Conservation (phyloP, 2,113 vertebrate species). For the Rhea pennata region DNA sequence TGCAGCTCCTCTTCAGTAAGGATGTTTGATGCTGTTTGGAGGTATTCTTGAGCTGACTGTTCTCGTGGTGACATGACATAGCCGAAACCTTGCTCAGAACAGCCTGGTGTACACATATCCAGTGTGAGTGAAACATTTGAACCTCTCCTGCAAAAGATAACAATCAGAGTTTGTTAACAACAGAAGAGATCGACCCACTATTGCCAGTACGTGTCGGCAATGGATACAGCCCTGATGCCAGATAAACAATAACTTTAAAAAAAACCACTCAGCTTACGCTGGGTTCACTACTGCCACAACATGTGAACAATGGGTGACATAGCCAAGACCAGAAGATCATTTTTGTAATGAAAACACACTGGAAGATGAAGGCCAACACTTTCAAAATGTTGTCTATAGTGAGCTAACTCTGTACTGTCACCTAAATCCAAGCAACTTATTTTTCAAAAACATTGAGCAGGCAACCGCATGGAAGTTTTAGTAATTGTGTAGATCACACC, state of each 20-base stretch:
- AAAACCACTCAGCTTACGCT: not conserved
- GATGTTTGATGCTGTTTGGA: conserved; percentile 87
- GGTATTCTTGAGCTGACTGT: conserved; percentile 90
- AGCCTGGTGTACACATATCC: conserved; percentile 98
- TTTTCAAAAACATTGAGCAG: not conserved
- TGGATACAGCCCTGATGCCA: not conserved
- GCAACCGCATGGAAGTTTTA: not conserved
- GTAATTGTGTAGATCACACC: not conserved
- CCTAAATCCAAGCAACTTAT: not conserved
- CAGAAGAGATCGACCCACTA: not conserved
- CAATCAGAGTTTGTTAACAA: not conserved
- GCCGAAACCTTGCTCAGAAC: conserved; percentile 91
- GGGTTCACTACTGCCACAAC: not conserved
- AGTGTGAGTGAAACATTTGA: conserved; percentile 97
- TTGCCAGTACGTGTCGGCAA: not conserved
- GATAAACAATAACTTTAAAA: not conserved
- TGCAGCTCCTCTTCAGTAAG: conserved; percentile 90
- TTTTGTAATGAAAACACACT: not conserved
- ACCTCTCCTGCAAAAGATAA: conserved; percentile 85
- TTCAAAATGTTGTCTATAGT: not conserved
- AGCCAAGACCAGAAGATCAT: not conserved
- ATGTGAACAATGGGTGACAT: not conserved
- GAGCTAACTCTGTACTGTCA: not conserved
- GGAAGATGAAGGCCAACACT: not conserved
- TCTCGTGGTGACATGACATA: conserved; percentile 93